Evolutionary conservation across 1,140 invertebrate genomes (phyloP).

Genomic region (Cydia fagiglandana): DNA sequence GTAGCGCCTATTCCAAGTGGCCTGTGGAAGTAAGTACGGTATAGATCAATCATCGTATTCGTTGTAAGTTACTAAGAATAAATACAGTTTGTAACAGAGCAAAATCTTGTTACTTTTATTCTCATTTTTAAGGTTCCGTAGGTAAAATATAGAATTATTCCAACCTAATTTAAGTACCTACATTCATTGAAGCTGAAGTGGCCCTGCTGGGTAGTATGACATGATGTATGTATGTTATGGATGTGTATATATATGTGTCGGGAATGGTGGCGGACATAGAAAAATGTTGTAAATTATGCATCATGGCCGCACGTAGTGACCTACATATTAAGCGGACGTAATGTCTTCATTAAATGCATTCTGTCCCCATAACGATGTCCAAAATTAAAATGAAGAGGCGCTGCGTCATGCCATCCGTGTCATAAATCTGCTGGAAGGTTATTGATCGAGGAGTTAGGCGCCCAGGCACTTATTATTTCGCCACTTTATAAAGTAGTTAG

Average conservation of each 20-base stretch:
- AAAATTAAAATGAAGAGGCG: neutral
- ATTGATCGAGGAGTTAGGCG: neutral
- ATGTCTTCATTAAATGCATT: constrained; percentile 17
- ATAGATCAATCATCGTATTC: no score
- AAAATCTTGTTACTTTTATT: no score
- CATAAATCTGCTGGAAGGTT: constrained; percentile 9
- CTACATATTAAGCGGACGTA: neutral
- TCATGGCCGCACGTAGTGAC: constrained; percentile 19
- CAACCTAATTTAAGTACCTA: neutral
- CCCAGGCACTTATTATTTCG: constrained; percentile 6
- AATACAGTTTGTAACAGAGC: no score
- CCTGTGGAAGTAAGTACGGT: no score
- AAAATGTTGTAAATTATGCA: constrained; percentile 14
- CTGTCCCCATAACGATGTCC: constrained; percentile 13
- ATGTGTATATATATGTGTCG: no score
- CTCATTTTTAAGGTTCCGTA: no score
- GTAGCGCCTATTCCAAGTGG: no score
- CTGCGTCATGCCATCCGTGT: neutral
- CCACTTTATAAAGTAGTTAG: constrained; percentile 8
- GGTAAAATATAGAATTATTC: neutral
- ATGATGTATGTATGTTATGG: no score
- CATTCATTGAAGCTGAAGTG: no score
- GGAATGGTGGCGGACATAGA: neutral
- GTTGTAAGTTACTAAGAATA: no score
- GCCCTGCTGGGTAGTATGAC: no score